Conservation (phyloP, 2,888 invertebrate genomes). For the Eumacrocentrus americanus region DNA sequence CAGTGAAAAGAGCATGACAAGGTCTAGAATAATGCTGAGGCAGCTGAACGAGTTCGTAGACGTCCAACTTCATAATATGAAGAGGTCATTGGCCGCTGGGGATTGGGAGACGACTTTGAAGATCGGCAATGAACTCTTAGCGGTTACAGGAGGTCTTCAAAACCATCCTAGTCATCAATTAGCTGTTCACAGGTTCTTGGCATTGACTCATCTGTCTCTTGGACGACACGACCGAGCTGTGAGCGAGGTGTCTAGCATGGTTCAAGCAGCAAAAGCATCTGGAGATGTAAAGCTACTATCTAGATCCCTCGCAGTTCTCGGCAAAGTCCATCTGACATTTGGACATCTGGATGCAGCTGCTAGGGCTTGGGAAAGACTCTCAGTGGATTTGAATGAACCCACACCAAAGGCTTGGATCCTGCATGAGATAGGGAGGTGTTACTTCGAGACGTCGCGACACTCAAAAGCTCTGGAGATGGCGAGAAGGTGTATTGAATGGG, state of each 20-base stretch:
- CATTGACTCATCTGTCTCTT: constrained; percentile 43
- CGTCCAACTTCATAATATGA: constrained; percentile 38
- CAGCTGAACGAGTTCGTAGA: constrained; percentile 37
- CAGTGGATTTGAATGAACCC: constrained; percentile 33
- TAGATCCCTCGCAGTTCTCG: constrained; percentile 45
- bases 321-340: constrained; percentile 51
- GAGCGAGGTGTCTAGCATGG: constrained; percentile 42
- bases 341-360: constrained; percentile 49
- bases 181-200: constrained; percentile 43
- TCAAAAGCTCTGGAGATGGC: constrained; percentile 40
- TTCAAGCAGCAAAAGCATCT: constrained; percentile 41
- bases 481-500: constrained; percentile 38
- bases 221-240: constrained; percentile 51
- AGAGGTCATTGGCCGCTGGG: constrained; percentile 39
- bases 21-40: constrained; percentile 31
- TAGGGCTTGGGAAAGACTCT: constrained; percentile 46
- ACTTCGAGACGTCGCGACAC: constrained; percentile 46
- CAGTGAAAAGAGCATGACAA: neutral
- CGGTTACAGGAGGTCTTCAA: constrained; percentile 24
- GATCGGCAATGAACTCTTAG: constrained; percentile 42
- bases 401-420: constrained; percentile 43
- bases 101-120: constrained; percentile 36
- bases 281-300: constrained; percentile 36
- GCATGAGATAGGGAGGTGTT: constrained; percentile 49
- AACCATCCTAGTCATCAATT: constrained; percentile 41